Conservation (phyloP, 2,797 vertebrate genomes). For the Sparidentex hasta region DNA sequence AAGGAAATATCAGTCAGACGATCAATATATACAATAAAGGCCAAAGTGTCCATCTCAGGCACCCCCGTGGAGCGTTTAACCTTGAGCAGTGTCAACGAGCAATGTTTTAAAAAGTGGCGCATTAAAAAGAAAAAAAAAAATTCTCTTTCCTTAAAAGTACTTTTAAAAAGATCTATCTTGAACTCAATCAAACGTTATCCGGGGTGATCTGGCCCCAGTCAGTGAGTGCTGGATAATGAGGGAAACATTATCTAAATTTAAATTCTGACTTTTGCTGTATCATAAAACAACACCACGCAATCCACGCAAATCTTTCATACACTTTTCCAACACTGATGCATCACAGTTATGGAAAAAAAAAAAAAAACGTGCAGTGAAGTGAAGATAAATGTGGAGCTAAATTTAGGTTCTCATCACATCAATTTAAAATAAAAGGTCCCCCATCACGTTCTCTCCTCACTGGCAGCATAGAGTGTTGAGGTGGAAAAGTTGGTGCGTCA, state of each 20-base stretch:
- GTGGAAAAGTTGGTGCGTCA: too few relatives aligned
- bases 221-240: constrained; percentile 7
- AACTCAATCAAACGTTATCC: too few relatives aligned
- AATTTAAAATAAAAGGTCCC: neutral
- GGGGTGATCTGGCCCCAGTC: neutral
- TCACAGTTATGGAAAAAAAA: too few relatives aligned
- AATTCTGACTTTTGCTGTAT: neutral
- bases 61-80: too few relatives aligned
- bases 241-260: neutral
- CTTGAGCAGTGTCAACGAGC: too few relatives aligned
- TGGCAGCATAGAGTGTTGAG: too few relatives aligned
- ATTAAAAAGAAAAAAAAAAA: too few relatives aligned
- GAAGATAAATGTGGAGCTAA: neutral
- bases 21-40: neutral
- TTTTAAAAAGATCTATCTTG: too few relatives aligned
- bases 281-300: neutral
- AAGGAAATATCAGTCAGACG: neutral
- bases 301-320: neutral
- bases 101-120: too few relatives aligned
- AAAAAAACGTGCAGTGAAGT: neutral
- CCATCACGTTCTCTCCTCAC: neutral
- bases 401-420: neutral
- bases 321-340: neutral
- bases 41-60: too few relatives aligned
- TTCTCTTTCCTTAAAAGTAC: too few relatives aligned